Evolutionary conservation across 2,888 invertebrate genomes (phyloP).

Genomic region (Polydesmus complanatus): DNA sequence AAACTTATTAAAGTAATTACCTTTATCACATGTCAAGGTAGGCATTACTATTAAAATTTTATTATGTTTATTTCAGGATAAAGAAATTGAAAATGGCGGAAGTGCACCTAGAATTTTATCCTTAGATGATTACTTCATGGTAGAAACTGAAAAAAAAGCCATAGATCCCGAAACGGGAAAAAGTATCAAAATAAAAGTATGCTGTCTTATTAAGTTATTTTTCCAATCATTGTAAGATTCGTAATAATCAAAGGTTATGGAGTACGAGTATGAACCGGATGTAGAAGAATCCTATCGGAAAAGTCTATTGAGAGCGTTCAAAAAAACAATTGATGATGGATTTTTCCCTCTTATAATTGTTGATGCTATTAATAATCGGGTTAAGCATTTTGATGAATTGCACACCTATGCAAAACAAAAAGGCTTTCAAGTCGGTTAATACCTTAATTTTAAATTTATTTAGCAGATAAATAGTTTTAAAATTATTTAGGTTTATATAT

Average conservation of each 20-base stretch:
- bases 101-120: slow-evolving; percentile 82
- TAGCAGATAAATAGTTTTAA: slow-evolving; percentile 10
- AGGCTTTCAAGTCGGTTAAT: slow-evolving; percentile 57
- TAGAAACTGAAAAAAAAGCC: slow-evolving; percentile 40
- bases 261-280: slow-evolving; percentile 75
- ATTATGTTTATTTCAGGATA: slow-evolving; percentile 41
- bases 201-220: slow-evolving; percentile 6
- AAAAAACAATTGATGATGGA: slow-evolving; percentile 75
- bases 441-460: background rate
- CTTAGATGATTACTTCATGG: slow-evolving; percentile 89
- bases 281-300: slow-evolving; percentile 68
- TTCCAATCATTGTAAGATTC: background rate
- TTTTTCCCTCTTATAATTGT: slow-evolving; percentile 85
- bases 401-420: slow-evolving; percentile 71
- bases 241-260: slow-evolving; percentile 49
- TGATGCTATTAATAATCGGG: slow-evolving; percentile 75
- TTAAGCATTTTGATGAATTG: slow-evolving; percentile 70
- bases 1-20: slow-evolving; percentile 71
- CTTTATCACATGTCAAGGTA: no score
- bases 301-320: slow-evolving; percentile 75
- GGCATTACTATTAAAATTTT: no score
- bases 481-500: slow-evolving; percentile 66
- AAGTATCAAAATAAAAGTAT: slow-evolving; percentile 46
- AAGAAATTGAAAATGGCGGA: slow-evolving; percentile 66
- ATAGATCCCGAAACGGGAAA: slow-evolving; percentile 58